Base-by-base conservation (phyloP, 2,888 invertebrate genomes). In the Nudaria mundana region DNA sequence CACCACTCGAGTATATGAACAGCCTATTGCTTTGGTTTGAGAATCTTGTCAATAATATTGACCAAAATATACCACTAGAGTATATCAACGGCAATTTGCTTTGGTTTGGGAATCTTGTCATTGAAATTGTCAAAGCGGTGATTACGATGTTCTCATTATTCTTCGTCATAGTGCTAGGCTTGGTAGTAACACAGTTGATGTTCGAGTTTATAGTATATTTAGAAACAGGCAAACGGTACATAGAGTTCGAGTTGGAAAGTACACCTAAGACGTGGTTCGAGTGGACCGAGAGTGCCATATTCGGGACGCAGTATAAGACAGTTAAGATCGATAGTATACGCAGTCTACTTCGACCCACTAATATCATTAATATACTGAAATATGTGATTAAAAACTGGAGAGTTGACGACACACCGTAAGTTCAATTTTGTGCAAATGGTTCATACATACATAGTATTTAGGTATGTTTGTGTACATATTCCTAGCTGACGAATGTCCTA, bases 281-380 rank as follows among this genome's bases (percentile, higher is more conserved):
- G 5, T 62, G 44, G 18, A 76, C 70, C 0, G 71, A 58, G 37
- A 48, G 39, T 1, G 34, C 68, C 1, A 63, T 67, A 0, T 74
- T 80, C 31, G 83, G 85, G 1, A 58, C 74, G 0, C 61, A 70
- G 14, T 48, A 51, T 11, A 71, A 77, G 26, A 54, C 56, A 0
- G 66, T 84, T 5, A 60, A 54, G n/a, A 76, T 85, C 23, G 39
- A 62, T 15, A 75, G 76, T 1, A 38, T 82, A 1, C 52, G 66
- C 7, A 70, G 80, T 25, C 42, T 84, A 5, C 68, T 82, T 30
- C 44, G 63, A 34, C 61, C 62, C 3, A 48, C 63, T 3, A 81
- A 76, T 40, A 13, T 82, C n/a, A 53, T 76, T 3, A 66, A 60
- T 25, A 55, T 81, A 31, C 52, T 83, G 5, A 71, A 70, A 44